Evolutionary conservation across 2,113 vertebrate genomes (phyloP), one percentile per base, ranked within the genome.

Genomic region (Seriola quinqueradiata): DNA sequence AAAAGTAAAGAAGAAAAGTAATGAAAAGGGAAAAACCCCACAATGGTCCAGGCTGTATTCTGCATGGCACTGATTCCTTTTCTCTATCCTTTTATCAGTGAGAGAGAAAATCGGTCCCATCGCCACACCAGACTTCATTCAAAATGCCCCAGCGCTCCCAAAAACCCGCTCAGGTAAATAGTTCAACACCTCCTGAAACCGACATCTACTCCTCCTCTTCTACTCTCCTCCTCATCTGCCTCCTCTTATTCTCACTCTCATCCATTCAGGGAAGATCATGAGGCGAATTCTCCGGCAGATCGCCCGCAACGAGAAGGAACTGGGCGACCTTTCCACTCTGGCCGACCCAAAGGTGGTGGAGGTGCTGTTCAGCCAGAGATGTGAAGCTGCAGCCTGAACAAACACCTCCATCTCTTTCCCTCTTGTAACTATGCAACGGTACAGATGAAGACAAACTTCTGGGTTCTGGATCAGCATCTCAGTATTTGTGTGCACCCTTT

Each of bases 21-120:
- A 42, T 11, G 40, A 8, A 42, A 42, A 55, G 28, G 17, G 14
- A 54, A n/a, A 40, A 57, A 28, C 1, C 14, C 28, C 28, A 60
- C 58, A 60, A 4, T 60, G 7, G 32, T 55, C 38, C 32, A 57
- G 52, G 12, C 38, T 73, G 36, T 32, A 23, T 1, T 48, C 19
- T 61, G 61, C 36, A 25, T 14, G 17, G 12, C 48, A 23, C 0
- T 48, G 16, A 67, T 8, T 58, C 4, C 9, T 46, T 19, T 4
- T 68, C 36, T 83, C 7, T 23, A 1, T 77, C 13, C 2, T 74
- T 23, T 48, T 74, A 60, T 73, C 75, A 96, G 96, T 96, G 74
- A 95, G 96, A 80, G 94, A 96, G 72, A 96, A 94, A 92, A 96
- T 96, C 42, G 96, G 96, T 70, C 96, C 96, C 25, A 96, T 96